Evolutionary conservation across 2,113 vertebrate species (phyloP), one percentile per base, ranked within the genome.

Genomic region (Mustela lutreola): DNA sequence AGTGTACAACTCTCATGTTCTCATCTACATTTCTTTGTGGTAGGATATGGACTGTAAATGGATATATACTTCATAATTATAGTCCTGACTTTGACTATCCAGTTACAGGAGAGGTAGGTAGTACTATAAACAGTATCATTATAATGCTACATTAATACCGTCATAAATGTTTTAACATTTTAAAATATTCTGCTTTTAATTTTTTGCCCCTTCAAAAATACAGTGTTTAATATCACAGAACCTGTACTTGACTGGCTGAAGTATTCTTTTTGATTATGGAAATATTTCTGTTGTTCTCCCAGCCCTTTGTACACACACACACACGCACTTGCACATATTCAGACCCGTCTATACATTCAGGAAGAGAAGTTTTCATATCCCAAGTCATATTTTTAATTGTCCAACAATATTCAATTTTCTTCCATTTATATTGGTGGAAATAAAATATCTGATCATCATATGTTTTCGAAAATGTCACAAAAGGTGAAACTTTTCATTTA

Each of bases 381-480:
- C 76, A 67, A 90, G 14, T 26, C 26, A 87, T 48, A 80, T n/a
- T 80, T 67, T 58, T 53, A 79, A 9, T 70, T n/a, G 3, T 70
- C 12, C 60, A 95, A 11, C 48, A 92, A 90, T n/a, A 95, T 22
- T 80, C 76, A 50, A 86, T 18, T n/a, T 4, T 28, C n/a, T 97
- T 89, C 0, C 19, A 42, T 48, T 79, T 93, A 42, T 50, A 87
- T 18, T 56, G 8, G 14, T 73, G 28, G 2, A 79, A 79, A 75
- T 95, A 70, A 97, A 82, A 86, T 83, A 73, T 18, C 22, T 90
- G 22, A 83, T 78, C 18, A 1, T 1, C 45, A n/a, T 31, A 10
- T 26, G 1, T 36, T 87, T 96, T 83, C 76, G 79, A 79, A 95
- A 97, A 93, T 95, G 48, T 93, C 45, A 79, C 11, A 79, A 83